These are phyloP conservation scores for Lepus oiostolus DNA, from an alignment of 2,797 vertebrate species.

Conservation along the genomic window DNA sequence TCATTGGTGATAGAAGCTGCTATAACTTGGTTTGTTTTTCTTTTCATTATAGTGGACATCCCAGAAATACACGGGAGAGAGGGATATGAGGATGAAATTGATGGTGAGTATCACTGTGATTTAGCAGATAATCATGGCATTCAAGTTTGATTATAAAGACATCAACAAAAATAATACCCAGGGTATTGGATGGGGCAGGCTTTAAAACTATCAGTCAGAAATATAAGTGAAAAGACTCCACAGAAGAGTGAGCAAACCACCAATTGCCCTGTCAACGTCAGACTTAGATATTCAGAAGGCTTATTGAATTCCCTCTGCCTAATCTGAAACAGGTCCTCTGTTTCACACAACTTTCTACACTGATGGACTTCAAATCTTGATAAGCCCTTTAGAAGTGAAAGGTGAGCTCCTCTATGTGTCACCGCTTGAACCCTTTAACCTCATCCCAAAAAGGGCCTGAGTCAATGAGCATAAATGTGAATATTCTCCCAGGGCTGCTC, in stretches of 20 bases:
- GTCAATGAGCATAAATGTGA: not conserved
- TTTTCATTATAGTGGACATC: constrained; percentile 88
- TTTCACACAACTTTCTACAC: not conserved
- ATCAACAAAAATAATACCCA: constrained; percentile 49
- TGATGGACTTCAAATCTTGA: constrained; percentile 25
- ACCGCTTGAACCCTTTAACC: not conserved
- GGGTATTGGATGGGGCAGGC: not conserved
- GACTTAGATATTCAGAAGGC: constrained; percentile 51
- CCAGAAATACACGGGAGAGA: constrained; percentile 82
- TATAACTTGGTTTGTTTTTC: constrained; percentile 50
- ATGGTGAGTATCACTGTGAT: constrained; percentile 85
- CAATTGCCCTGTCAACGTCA: constrained; percentile 57
- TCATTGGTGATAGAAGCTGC: not conserved
- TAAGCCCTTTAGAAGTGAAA: constrained; percentile 53
- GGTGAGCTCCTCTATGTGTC: not conserved
- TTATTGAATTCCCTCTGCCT: constrained; percentile 50
- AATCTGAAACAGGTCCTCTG: constrained; percentile 59
- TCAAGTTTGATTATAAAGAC: constrained; percentile 59
- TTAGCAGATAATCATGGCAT: constrained; percentile 63
- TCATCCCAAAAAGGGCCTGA: not conserved
- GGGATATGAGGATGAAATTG: constrained; percentile 80
- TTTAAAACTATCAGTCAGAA: constrained; percentile 40
- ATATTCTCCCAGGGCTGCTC: not conserved
- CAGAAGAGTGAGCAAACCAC: constrained; percentile 46
- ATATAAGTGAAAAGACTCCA: constrained; percentile 24